These are phyloP conservation scores for Dasypogon diadema DNA, from an alignment of 2,888 invertebrate genomes.

Conservation along the genomic window DNA sequence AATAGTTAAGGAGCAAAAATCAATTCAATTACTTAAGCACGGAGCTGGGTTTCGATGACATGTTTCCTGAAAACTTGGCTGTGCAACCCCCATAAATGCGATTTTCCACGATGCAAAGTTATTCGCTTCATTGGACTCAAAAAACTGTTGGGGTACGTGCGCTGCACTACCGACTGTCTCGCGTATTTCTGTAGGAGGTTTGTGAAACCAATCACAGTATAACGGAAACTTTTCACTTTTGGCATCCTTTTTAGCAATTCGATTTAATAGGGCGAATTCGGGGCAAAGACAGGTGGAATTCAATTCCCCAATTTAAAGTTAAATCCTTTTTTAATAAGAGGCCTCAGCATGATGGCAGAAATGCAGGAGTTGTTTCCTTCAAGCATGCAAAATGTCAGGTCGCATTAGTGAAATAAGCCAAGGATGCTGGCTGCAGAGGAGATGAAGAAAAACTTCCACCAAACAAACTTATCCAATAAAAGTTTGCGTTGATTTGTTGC, in stretches of 20 bases:
- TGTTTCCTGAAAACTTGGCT: background rate
- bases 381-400: slow-evolving; percentile 48
- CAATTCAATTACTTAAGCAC: slow-evolving; percentile 53
- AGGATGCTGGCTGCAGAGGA: background rate
- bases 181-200: too few relatives aligned
- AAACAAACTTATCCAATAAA: slow-evolving; percentile 56
- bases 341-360: slow-evolving; percentile 26
- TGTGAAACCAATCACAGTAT: background rate
- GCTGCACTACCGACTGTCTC: too few relatives aligned
- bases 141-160: too few relatives aligned
- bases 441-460: slow-evolving; percentile 15
- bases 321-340: slow-evolving; percentile 55
- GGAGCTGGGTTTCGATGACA: background rate
- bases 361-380: slow-evolving; percentile 41
- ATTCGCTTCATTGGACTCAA: too few relatives aligned
- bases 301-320: slow-evolving; percentile 55
- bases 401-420: slow-evolving; percentile 24
- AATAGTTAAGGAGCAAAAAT: slow-evolving; percentile 51
- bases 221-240: slow-evolving; percentile 34
- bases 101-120: background rate
- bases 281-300: slow-evolving; percentile 48
- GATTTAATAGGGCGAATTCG: background rate
- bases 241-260: slow-evolving; percentile 23
- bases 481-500: slow-evolving; percentile 55
- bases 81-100: background rate